phyloP scores from a whole-genome alignment of 1,140 invertebrate species.

The Pachypsylla venusta region DNA sequence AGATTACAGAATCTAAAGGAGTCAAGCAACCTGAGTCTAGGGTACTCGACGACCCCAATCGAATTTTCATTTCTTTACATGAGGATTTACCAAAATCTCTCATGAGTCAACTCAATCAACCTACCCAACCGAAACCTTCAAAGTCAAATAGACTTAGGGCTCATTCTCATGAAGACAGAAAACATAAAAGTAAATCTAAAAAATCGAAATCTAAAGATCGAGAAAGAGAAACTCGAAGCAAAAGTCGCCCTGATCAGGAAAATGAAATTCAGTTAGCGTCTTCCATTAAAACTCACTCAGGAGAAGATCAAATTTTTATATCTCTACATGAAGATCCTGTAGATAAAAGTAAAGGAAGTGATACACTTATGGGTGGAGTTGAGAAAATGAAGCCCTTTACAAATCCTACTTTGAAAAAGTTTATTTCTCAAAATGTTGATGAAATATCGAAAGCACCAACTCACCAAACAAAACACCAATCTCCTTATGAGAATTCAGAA shows the following conservation, averaged over 20 bases:
- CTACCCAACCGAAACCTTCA: slow-evolving; percentile 11
- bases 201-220: neutral
- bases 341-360: neutral
- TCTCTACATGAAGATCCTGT: slow-evolving; percentile 16
- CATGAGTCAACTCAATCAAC: neutral
- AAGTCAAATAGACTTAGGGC: neutral
- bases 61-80: slow-evolving; percentile 8
- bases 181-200: slow-evolving; percentile 5
- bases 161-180: neutral
- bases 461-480: neutral
- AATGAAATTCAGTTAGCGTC: neutral
- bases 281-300: neutral
- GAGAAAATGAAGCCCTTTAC: slow-evolving; percentile 19
- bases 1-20: neutral
- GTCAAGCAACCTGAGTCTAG: neutral
- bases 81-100: neutral
- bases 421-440: slow-evolving; percentile 14
- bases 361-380: neutral
- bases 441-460: slow-evolving; percentile 1
- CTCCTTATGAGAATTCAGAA: neutral
- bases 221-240: neutral
- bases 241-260: neutral
- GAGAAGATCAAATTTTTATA: slow-evolving; percentile 20
- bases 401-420: slow-evolving; percentile 19
- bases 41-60: neutral